Percentiles rank a stretch among this genome's conserved stretches.
phyloP scores from a whole-genome alignment of 2,888 invertebrate species.

The Panorpa germanica region DNA sequence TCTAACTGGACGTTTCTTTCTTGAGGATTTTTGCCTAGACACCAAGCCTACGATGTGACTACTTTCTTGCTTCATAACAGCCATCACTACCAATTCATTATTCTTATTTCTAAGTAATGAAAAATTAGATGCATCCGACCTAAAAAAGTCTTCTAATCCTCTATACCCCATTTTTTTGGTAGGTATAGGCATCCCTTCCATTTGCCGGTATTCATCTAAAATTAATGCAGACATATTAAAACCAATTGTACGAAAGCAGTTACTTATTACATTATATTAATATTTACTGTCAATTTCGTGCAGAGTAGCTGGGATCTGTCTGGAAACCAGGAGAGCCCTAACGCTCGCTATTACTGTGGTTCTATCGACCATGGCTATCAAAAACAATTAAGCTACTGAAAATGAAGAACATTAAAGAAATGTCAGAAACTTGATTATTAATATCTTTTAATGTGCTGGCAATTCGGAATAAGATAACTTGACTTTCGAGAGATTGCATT shows the following conservation, averaged over 20 bases:
- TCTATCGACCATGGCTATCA: too few species aligned
- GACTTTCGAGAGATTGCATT: too few species aligned
- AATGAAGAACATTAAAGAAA: too few species aligned
- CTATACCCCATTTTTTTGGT: slow-evolving; percentile 36
- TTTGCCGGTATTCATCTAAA: slow-evolving; percentile 37
- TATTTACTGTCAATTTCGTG: too few species aligned
- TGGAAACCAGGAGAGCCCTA: slow-evolving; percentile 19
- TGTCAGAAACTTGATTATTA: too few species aligned
- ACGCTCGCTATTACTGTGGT: slow-evolving; percentile 17
- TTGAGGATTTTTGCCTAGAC: slow-evolving; percentile 23
- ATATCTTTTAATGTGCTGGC: too few species aligned
- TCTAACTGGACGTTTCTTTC: too few species aligned
- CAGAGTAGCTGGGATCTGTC: slow-evolving; percentile 19
- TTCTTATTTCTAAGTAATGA: slow-evolving; percentile 27
- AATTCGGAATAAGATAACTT: too few species aligned
- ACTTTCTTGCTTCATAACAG: slow-evolving; percentile 34
- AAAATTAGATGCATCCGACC: slow-evolving; percentile 34
- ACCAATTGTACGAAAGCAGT: too few species aligned
- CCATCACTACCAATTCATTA: slow-evolving; percentile 35
- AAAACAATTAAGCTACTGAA: too few species aligned
- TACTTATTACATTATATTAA: too few species aligned
- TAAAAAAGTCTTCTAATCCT: slow-evolving; percentile 36
- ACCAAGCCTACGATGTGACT: slow-evolving; percentile 36
- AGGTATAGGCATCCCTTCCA: slow-evolving; percentile 44
- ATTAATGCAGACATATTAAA: too few species aligned